Conservation (phyloP, 2,113 vertebrate species). For the Neopipo cinnamomea region DNA sequence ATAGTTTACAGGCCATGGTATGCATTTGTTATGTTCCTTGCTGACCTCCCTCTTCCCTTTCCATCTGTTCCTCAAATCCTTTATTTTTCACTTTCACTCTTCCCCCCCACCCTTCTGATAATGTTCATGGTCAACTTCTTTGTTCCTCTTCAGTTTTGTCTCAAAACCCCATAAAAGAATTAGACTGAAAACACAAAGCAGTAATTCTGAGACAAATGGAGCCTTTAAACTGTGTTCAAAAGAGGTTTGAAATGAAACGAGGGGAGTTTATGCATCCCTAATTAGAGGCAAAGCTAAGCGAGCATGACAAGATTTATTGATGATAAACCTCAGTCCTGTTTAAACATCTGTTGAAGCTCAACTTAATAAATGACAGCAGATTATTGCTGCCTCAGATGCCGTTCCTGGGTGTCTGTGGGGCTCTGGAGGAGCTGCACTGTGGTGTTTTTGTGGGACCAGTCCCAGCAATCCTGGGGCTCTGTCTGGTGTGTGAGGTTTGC, state of each 20-base stretch:
- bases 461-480: not conserved
- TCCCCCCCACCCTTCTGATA: not conserved
- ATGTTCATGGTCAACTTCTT: not conserved
- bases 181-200: not conserved
- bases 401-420: not conserved
- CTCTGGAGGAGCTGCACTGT: rapidly evolving
- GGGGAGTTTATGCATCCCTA: not conserved
- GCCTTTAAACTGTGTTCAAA: not conserved
- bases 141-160: not conserved
- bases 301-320: not conserved
- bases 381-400: not conserved
- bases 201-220: not conserved
- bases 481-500: rapidly evolving
- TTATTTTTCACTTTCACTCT: not conserved
- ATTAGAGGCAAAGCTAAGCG: not conserved
- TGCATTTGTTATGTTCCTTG: not conserved
- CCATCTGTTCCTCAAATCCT: not conserved
- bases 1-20: not conserved
- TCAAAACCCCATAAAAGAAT: not conserved
- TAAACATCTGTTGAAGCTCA: not conserved
- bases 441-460: not conserved
- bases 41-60: not conserved
- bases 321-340: not conserved
- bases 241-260: not conserved
- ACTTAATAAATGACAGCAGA: not conserved